Percentiles rank a stretch among this genome's conserved stretches.
These are phyloP conservation scores for Alaudala cheleensis DNA, from an alignment of 2,113 vertebrate genomes.

Conservation along the genomic window DNA sequence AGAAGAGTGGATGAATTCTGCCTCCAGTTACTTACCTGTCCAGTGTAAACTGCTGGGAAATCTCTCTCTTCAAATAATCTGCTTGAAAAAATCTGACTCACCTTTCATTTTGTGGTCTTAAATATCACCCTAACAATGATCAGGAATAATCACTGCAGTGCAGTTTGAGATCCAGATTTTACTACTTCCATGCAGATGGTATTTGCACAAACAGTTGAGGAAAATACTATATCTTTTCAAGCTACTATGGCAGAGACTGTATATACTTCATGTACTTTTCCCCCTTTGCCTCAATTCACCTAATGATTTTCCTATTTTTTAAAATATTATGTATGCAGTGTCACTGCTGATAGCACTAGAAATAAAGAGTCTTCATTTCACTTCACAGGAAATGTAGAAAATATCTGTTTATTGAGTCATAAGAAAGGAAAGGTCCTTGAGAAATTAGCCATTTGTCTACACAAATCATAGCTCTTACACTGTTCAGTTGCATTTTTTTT, in stretches of 20 bases:
- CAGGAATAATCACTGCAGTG: not conserved
- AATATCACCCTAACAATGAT: not conserved
- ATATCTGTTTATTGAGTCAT: constrained; percentile 6
- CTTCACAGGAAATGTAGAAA: not conserved
- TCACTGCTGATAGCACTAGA: not conserved
- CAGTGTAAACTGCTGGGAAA: not conserved
- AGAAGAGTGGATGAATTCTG: not conserved
- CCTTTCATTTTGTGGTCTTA: not conserved
- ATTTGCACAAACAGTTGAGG: not conserved
- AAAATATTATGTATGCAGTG: not conserved
- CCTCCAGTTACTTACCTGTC: not conserved
- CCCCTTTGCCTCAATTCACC: not conserved
- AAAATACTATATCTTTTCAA: not conserved
- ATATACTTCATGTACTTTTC: not conserved
- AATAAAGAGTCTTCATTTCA: not conserved
- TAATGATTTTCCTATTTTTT: not conserved
- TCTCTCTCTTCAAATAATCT: not conserved
- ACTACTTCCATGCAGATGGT: not conserved
- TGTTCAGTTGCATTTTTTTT: not conserved
- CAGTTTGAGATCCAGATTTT: not conserved
- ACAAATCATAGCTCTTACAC: not conserved
- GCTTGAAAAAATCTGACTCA: not conserved
- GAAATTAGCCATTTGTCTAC: not conserved
- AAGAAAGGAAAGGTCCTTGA: not conserved
- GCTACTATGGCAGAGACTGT: not conserved